A percentile compares a stretch with the other conserved stretches of the same genome.
Conservation (phyloP, 2,113 vertebrate species). For the Pholis gunnellus region DNA sequence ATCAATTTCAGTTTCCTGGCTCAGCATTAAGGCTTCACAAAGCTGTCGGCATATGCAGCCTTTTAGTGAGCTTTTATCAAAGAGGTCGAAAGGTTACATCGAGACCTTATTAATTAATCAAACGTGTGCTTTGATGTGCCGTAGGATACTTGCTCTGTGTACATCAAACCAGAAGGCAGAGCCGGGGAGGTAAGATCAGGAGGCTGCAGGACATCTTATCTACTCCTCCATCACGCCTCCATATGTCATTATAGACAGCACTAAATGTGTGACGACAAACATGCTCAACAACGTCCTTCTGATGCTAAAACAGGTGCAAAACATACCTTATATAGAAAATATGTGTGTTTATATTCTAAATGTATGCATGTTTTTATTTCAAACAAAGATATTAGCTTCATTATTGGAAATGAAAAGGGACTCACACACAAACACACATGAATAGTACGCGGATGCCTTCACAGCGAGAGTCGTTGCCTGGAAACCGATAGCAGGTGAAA, state of each 20-base stretch:
- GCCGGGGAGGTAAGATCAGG: conserved; percentile 10
- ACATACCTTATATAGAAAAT: not conserved
- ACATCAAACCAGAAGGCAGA: conserved; percentile 31
- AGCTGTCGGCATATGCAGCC: not conserved
- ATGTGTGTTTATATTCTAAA: not conserved
- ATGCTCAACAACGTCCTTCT: not conserved
- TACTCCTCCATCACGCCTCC: conserved; percentile 2
- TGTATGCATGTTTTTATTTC: not conserved
- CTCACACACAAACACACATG: not conserved
- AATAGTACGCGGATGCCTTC: conserved; percentile 12
- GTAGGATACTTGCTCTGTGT: not conserved
- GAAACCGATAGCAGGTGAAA: conserved; percentile 45
- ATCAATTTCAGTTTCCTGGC: too few species aligned
- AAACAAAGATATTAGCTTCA: not conserved
- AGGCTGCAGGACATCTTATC: not conserved
- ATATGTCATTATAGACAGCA: not conserved
- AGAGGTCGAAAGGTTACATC: conserved; percentile 23
- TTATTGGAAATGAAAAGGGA: not conserved
- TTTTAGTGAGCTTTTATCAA: not conserved
- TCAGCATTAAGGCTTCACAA: not conserved
- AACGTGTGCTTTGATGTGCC: conserved; percentile 30
- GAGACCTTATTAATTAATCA: conserved; percentile 25
- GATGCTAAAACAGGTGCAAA: not conserved
- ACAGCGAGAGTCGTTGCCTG: conserved; percentile 52
- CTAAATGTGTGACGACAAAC: not conserved